Conservation (phyloP, 2,797 vertebrate species). For the Sebastes minor region DNA sequence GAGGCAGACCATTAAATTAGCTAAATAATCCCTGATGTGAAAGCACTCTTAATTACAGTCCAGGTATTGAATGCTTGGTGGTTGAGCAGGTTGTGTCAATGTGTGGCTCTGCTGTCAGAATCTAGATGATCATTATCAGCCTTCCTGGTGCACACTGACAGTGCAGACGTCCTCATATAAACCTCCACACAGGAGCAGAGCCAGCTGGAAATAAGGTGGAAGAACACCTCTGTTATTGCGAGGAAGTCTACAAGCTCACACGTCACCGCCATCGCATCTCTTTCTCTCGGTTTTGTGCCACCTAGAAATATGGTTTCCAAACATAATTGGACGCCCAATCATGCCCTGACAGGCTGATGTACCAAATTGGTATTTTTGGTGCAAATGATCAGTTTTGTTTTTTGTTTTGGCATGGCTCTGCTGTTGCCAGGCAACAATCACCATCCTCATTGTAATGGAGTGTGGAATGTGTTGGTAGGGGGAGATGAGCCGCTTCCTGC, state of each 20-base stretch:
- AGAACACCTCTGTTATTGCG: background rate
- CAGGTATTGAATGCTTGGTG: background rate
- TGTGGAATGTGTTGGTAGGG: constrained; percentile 26
- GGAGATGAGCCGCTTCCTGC: constrained; percentile 37
- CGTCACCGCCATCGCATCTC: background rate
- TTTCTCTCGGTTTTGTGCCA: background rate
- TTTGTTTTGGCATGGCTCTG: constrained; percentile 31
- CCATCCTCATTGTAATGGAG: constrained; percentile 32
- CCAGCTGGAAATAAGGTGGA: background rate
- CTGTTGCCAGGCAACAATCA: constrained; percentile 69
- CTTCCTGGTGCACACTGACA: background rate
- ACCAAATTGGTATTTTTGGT: constrained; percentile 2
- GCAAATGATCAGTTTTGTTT: background rate
- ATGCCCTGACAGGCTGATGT: background rate
- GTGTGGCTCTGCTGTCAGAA: background rate
- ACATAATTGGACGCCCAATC: background rate
- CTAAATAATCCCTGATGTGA: no score
- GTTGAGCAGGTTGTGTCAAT: background rate
- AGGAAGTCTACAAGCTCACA: background rate
- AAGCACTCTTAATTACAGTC: background rate
- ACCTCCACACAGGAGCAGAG: background rate
- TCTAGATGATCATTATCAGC: background rate
- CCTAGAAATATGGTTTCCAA: background rate
- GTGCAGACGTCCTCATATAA: background rate
- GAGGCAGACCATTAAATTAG: no score